Base-by-base conservation (phyloP, 2,113 vertebrate genomes). In the Chitala chitala region DNA sequence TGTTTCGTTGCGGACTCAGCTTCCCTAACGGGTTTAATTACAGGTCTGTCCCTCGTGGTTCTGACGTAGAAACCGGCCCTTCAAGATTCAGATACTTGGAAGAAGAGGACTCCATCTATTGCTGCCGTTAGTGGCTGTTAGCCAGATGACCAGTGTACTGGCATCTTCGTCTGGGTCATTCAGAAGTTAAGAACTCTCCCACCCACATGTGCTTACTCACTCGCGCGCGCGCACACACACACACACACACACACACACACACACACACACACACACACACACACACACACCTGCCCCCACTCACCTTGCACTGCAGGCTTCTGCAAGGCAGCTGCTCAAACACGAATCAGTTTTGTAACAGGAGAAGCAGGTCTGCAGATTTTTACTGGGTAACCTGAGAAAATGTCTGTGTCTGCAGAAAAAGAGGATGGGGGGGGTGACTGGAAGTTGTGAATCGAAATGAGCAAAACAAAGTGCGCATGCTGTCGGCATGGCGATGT, bases 301-400 rank as follows among this genome's bases (percentile, higher is more conserved):
- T 88, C 86, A 88, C 87, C 86, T n/a, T 87, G 86, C 83, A 85
- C 85, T 85, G 85, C 81, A 66, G 80, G 82, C 82, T 85, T 83
- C 82, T 82, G 79, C 81, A 80, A 81, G 80, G 83, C 80, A 77
- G 83, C 84, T 78, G 79, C 79, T 83, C 83, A 78, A 80, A 78
- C 85, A 79, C 70, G 44, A 22, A 77, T 50, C n/a, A n/a, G 24
- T 75, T 78, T 84, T 78, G 82, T 85, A 84, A 86, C 78, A 72
- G 33, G 80, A 85, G 63, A 81, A 82, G 72, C 76, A 80, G 83
- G 80, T 76, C 82, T 77, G 53, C 81, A 76, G 80, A 80, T 87
- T 84, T 88, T 82, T 81, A 84, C 74, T 79, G 75, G 81, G 81
- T 84, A 88, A 87, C 83, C 79, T 77, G 77, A 85, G 80, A 77